Percentiles rank a stretch among this genome's conserved stretches.
Evolutionary conservation across 2,113 vertebrate genomes (phyloP).

Genomic region (Pimephales promelas): DNA sequence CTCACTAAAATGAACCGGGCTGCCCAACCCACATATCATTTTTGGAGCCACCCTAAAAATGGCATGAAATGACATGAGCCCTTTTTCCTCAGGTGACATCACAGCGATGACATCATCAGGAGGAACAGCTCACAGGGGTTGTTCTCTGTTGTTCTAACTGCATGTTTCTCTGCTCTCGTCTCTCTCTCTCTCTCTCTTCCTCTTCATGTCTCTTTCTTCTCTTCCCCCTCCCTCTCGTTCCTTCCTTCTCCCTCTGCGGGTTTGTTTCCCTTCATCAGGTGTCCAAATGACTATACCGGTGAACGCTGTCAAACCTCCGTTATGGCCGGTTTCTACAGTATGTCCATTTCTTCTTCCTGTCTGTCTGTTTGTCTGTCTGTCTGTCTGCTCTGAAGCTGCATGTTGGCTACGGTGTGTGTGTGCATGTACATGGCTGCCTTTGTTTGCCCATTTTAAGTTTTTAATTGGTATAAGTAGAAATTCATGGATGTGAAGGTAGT

Average conservation of each 20-base stretch:
- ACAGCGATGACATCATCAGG: constrained; percentile 67
- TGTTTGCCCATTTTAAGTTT: not conserved
- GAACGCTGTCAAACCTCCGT: constrained; percentile 99
- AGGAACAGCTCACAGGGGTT: constrained; percentile 62
- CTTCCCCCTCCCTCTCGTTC: constrained; percentile 54
- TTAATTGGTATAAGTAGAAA: not conserved
- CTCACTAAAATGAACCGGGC: not conserved
- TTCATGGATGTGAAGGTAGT: not conserved
- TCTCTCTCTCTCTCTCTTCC: constrained; percentile 66
- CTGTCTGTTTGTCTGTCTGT: constrained; percentile 69
- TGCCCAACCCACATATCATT: not conserved
- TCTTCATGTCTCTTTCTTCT: constrained; percentile 40
- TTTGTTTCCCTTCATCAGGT: constrained; percentile 89
- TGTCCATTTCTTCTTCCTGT: constrained; percentile 89
- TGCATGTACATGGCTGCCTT: constrained; percentile 35
- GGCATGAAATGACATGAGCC: constrained; percentile 3
- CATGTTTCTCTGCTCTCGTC: constrained; percentile 75
- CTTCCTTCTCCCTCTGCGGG: constrained; percentile 67
- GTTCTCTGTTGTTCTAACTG: constrained; percentile 74
- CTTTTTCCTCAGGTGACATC: constrained; percentile 46
- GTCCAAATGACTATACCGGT: constrained; percentile 99
- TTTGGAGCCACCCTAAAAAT: not conserved
- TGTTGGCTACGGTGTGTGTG: constrained; percentile 60
- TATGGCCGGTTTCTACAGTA: constrained; percentile 99
- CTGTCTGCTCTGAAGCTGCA: constrained; percentile 68